Percentiles rank a stretch among this genome's conserved stretches.
phyloP scores from a whole-genome alignment of 2,888 invertebrate genomes.

The Pseudococcus jackbeardsleyi region DNA sequence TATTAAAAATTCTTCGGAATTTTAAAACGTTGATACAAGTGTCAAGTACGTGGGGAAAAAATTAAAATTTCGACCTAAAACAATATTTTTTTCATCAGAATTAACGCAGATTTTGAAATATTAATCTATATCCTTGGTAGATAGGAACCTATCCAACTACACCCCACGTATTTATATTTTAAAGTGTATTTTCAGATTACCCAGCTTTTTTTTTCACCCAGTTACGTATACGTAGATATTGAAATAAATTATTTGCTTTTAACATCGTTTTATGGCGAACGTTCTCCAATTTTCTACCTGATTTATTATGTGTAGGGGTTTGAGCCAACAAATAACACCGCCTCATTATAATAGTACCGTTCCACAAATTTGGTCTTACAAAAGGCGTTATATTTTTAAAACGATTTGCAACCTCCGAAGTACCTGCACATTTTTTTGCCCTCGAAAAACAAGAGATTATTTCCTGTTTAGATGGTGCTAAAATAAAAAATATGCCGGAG shows the following conservation, averaged over 20 bases:
- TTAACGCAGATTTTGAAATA: not conserved
- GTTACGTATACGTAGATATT: constrained; percentile 38
- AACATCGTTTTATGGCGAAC: constrained; percentile 40
- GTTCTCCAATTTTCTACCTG: constrained; percentile 33
- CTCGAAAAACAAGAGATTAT: not conserved
- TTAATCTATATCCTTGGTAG: not conserved
- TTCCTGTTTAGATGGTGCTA: not conserved
- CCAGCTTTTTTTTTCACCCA: not conserved
- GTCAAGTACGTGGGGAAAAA: too few relatives aligned
- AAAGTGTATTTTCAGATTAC: constrained; percentile 5
- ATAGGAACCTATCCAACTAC: not conserved
- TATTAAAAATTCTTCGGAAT: too few relatives aligned
- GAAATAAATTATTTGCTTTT: constrained; percentile 49
- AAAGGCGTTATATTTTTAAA: constrained; percentile 30
- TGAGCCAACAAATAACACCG: constrained; percentile 39
- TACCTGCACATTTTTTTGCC: not conserved
- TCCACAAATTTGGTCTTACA: constrained; percentile 16
- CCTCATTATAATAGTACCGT: constrained; percentile 21
- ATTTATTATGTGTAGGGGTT: constrained; percentile 40
- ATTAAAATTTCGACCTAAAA: too few relatives aligned
- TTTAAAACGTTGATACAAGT: too few relatives aligned
- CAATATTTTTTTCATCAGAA: not conserved
- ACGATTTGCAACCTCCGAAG: constrained; percentile 1
- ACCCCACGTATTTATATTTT: not conserved
- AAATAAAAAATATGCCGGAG: not conserved